These are phyloP conservation scores for Ophiothrix spiculata DNA, from an alignment of 35 echinoderm and acorn worm genomes.

Conservation along the genomic window DNA sequence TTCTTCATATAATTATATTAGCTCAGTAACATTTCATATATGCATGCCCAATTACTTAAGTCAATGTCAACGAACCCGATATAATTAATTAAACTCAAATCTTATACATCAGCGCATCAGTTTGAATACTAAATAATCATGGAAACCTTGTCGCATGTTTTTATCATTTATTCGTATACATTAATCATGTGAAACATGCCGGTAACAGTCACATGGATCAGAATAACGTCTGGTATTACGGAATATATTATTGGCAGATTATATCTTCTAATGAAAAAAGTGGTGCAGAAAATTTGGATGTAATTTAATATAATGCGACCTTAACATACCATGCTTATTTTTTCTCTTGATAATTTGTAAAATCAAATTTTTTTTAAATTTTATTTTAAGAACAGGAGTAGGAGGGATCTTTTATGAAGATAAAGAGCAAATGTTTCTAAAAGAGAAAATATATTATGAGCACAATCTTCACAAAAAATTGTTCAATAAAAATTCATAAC, in stretches of 20 bases:
- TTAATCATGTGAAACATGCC: not conserved
- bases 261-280: too few species aligned
- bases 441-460: too few species aligned
- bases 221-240: not conserved
- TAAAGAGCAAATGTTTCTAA: too few species aligned
- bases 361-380: too few species aligned
- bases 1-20: not conserved
- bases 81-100: not conserved
- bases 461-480: too few species aligned
- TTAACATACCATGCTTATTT: too few species aligned
- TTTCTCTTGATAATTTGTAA: too few species aligned
- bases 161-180: not conserved
- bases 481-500: too few species aligned
- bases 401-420: too few species aligned
- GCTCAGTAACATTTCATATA: not conserved
- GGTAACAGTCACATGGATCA: not conserved
- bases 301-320: too few species aligned
- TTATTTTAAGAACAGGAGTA: too few species aligned
- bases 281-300: too few species aligned
- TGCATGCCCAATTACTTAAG: constrained; percentile 4
- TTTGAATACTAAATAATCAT: not conserved
- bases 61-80: not conserved
- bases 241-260: not conserved
- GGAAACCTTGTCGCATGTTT: not conserved
- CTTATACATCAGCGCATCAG: not conserved